Evolutionary conservation across 2,113 vertebrate genomes (phyloP), one percentile per base, ranked within the genome.

Genomic region (Chaenogobius annularis): DNA sequence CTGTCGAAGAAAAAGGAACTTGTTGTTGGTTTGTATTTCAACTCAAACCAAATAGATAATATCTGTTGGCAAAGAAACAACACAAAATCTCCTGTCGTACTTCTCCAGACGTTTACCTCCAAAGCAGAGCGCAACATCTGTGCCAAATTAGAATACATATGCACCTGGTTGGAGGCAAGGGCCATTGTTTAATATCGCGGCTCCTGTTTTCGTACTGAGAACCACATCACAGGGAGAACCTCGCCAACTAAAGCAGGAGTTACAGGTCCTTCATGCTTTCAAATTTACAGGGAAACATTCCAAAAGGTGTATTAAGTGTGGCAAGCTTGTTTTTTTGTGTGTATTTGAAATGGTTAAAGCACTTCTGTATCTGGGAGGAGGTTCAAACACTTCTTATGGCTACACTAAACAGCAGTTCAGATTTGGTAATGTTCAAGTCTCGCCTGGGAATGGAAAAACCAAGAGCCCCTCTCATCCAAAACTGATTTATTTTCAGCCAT

Each of bases 121-220:
- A 70, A 66, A 64, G 66, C 69, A 26, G 20, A 46, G 22, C 66
- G 37, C 83, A 70, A 47, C 86, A 89, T 84, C 82, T 87, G 90
- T 70, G 66, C 70, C 43, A 20, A 61, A 70, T 89, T 78, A 87
- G 1, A 50, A 7, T 40, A 58, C 54, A 55, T 3, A 26, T 1
- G 43, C 79, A 35, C 76, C 72, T 67, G 78, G 74, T 58, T 54
- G 17, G 62, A 73, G 26, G 56, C 72, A 68, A 10, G 79, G 83
- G 75, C 64, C 31, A 72, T 85, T 71, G 73, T 73, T 86, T 84
- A 79, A 83, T 84, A 83, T 81, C 70, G 26, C 70, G 69, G n/a
- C 58, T 86, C 59, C 78, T 78, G 83, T 87, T 88, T 85, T 85
- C 77, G 75, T 76, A 79, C 77, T 74, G 81, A 83, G 75, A 83